Base-by-base conservation (phyloP, 2,113 vertebrate species). In the Mungos mungo region DNA sequence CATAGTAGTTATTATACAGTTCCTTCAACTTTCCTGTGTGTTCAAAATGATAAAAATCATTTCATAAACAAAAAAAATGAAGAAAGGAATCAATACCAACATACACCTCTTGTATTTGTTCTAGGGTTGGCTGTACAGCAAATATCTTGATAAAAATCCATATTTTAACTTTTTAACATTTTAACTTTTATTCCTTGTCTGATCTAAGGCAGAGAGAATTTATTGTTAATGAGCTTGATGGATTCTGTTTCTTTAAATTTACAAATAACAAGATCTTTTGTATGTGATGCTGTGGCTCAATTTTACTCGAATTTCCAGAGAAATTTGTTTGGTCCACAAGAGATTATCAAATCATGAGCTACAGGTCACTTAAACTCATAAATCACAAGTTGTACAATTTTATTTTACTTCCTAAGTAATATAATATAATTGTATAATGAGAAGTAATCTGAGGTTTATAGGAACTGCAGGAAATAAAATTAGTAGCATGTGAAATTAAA, bases 401-500 rank as follows among this genome's bases (percentile, higher is more conserved):
- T 60, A 90, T 94, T 93, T 97, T 68, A 82, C 15, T 95, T 86
- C 29, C 31, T 54, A 72, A 76, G 19, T 54, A 63, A 92, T 94
- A 41, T 60, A 65, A 92, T 68, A 68, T 60, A 94, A 69, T 52
- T 88, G 33, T 71, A 2, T 86, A 74, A 93, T 94, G 31, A 97
- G n/a, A 97, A 85, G 33, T 82, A 86, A 98, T 63, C 85, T 87
- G 71, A 97, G n/a, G 16, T 52, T 95, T 65, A 97, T 50, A 90
- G 63, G 29, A 95, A 92, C 38, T 76, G 13, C 3, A 92, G 69
- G 74, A 96, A 97, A 94, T 95, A 80, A 93, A 93, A 80, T 95
- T 87, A 97, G 74, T 93, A 97, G 66, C 11, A 93, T 81, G 45
- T 88, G 57, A 96, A 96, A 92, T 97, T 95, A 72, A 98, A 97